A percentile compares a stretch with the other conserved stretches of the same genome.
These are phyloP conservation scores for Sander lucioperca DNA, from an alignment of 2,113 vertebrate genomes.

Conservation along the genomic window DNA sequence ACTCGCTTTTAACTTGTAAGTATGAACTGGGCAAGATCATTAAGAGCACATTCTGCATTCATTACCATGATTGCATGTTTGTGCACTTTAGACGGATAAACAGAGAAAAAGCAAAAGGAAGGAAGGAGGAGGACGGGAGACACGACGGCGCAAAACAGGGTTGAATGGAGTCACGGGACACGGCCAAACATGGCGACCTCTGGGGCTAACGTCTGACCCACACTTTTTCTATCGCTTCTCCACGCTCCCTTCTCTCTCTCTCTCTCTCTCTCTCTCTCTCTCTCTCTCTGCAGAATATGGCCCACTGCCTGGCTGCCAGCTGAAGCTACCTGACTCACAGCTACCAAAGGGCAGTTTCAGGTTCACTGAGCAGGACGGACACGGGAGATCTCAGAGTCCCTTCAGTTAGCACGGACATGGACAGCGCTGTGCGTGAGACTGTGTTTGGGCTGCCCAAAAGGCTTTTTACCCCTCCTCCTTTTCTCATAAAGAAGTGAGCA, in stretches of 20 bases:
- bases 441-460: neutral
- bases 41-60: constrained; percentile 51
- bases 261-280: constrained; percentile 7
- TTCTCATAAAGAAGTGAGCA: constrained; percentile 19
- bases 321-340: constrained; percentile 70
- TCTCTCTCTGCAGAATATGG: constrained; percentile 13
- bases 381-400: constrained; percentile 9
- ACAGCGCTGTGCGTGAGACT: neutral
- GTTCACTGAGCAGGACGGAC: constrained; percentile 66
- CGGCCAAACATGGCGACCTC: constrained; percentile 24
- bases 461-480: constrained; percentile 3
- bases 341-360: constrained; percentile 58
- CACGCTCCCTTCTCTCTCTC: constrained; percentile 6
- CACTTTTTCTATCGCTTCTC: constrained; percentile 29
- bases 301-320: constrained; percentile 31
- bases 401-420: neutral
- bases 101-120: neutral
- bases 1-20: constrained; percentile 36
- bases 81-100: constrained; percentile 20
- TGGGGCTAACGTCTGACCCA: constrained; percentile 41
- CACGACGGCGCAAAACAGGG: neutral
- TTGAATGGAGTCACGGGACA: neutral
- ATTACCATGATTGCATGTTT: constrained; percentile 36
- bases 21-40: constrained; percentile 37
- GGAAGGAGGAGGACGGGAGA: neutral